phyloP scores from a whole-genome alignment of 2,113 vertebrate species.

The Xyliphius kryptos region DNA sequence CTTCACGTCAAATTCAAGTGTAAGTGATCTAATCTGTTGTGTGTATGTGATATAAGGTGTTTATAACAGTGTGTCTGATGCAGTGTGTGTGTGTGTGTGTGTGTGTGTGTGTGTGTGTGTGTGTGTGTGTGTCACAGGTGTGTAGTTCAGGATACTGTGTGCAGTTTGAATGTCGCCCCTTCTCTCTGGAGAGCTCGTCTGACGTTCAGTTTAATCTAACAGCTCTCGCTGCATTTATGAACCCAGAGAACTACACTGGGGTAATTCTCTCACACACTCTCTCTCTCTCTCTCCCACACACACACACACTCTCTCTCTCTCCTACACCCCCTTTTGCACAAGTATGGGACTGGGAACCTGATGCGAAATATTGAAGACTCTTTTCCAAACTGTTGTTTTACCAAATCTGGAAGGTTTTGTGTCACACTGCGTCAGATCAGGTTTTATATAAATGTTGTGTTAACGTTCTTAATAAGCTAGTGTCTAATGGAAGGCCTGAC shows the following conservation, averaged over 20 bases:
- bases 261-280: constrained; percentile 16
- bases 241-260: not conserved
- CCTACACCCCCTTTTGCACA: no score
- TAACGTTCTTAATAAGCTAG: no score
- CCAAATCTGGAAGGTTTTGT: no score
- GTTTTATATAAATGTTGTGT: no score
- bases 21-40: not conserved
- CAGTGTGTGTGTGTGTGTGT: no score
- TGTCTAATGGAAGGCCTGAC: no score
- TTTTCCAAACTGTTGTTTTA: no score
- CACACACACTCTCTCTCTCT: not conserved
- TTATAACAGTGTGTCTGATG: not conserved
- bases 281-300: constrained; percentile 5
- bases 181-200: not conserved
- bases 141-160: not conserved
- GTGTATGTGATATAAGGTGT: not conserved
- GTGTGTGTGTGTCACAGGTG: not conserved
- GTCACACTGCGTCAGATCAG: no score
- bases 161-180: not conserved
- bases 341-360: no score
- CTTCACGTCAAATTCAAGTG: not conserved
- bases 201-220: not conserved
- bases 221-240: not conserved
- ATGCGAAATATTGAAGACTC: no score
- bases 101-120: no score